Conservation (phyloP, 1,140 invertebrate species). For the Kradibia gibbosae region DNA sequence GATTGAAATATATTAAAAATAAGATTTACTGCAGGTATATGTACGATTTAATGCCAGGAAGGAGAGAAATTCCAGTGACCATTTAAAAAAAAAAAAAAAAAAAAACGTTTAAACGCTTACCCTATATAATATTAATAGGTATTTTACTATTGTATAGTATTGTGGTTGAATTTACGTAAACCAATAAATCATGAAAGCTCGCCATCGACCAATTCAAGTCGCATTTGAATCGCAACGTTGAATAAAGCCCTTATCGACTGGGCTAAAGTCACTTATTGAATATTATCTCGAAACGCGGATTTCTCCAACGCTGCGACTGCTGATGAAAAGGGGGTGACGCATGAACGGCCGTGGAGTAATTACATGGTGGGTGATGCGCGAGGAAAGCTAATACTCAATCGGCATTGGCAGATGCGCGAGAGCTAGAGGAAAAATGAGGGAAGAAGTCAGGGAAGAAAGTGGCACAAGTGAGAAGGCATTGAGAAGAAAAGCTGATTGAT, state of each 20-base stretch:
- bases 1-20: too few species aligned
- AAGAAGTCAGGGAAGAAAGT: constrained; percentile 2
- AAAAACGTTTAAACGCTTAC: too few species aligned
- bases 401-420: constrained; percentile 40
- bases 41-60: too few species aligned
- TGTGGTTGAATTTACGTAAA: too few species aligned
- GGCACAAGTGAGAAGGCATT: constrained; percentile 8
- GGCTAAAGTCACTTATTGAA: background rate
- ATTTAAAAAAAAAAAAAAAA: too few species aligned
- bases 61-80: too few species aligned
- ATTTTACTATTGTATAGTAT: too few species aligned
- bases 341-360: background rate
- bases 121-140: too few species aligned
- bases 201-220: background rate
- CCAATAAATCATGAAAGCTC: too few species aligned
- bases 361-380: background rate
- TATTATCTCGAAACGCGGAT: too few species aligned
- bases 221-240: background rate
- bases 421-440: constrained; percentile 37
- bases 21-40: too few species aligned
- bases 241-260: background rate
- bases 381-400: background rate
- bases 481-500: background rate
- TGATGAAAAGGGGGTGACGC: background rate
- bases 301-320: background rate